Conservation (phyloP, 2,797 vertebrate genomes). For the Fistularia commersonii region DNA sequence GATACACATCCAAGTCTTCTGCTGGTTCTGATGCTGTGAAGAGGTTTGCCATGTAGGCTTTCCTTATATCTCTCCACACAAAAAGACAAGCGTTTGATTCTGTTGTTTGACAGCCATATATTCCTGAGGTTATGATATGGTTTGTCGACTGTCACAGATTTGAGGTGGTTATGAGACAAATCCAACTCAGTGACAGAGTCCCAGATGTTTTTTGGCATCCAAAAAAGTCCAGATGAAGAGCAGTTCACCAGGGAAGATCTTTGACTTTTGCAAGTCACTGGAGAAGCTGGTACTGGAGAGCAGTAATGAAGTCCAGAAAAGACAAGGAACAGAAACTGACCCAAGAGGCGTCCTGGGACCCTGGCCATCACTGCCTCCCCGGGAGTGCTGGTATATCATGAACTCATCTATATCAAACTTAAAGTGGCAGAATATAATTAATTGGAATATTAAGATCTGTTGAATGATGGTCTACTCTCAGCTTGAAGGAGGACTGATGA, state of each 20-base stretch:
- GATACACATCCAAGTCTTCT: slow-evolving; percentile 21
- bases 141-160: slow-evolving; percentile 38
- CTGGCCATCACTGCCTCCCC: slow-evolving; percentile 59
- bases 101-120: slow-evolving; percentile 80
- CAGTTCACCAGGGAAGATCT: slow-evolving; percentile 67
- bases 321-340: slow-evolving; percentile 52
- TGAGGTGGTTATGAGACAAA: slow-evolving; percentile 70
- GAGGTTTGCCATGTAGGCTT: slow-evolving; percentile 23
- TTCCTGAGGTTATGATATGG: slow-evolving; percentile 56
- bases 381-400: not conserved
- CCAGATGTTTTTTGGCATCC: slow-evolving; percentile 37
- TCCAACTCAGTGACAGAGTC: slow-evolving; percentile 60
- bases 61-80: slow-evolving; percentile 31
- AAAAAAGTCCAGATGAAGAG: slow-evolving; percentile 67
- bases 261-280: slow-evolving; percentile 64
- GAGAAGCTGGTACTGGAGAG: slow-evolving; percentile 47
- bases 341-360: slow-evolving; percentile 21
- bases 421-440: not conserved
- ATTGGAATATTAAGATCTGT: not conserved
- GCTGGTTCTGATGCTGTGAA: too few relatives aligned
- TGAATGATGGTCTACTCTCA: too few relatives aligned
- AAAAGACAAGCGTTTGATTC: slow-evolving; percentile 72
- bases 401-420: not conserved
- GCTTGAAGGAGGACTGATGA: too few relatives aligned
- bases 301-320: slow-evolving; percentile 31